These are phyloP conservation scores for Premnoplex brunnescens DNA, from an alignment of 2,797 vertebrate genomes.

Conservation along the genomic window DNA sequence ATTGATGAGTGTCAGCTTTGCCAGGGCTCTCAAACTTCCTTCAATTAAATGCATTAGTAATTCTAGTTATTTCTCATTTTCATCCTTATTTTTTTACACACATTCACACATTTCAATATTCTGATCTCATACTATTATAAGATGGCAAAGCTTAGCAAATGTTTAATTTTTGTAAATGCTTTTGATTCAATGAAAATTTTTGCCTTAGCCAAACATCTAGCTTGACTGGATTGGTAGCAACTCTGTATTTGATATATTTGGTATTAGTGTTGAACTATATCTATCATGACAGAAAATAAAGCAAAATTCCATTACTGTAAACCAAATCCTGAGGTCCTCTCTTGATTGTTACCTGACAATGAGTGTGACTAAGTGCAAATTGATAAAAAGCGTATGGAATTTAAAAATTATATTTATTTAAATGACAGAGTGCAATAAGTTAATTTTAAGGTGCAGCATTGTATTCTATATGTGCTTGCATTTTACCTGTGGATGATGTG, in stretches of 20 bases:
- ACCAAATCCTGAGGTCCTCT: not conserved
- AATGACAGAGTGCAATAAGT: not conserved
- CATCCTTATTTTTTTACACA: not conserved
- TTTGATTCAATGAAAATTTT: not conserved
- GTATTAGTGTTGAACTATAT: not conserved
- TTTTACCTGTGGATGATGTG: not conserved
- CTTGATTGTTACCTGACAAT: not conserved
- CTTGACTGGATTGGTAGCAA: not conserved
- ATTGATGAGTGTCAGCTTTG: not conserved
- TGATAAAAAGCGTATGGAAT: not conserved
- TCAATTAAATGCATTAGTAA: not conserved
- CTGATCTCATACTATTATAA: not conserved
- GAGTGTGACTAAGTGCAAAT: not conserved
- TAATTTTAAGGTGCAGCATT: not conserved
- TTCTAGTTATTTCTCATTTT: not conserved
- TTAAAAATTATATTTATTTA: not conserved
- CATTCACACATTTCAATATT: not conserved
- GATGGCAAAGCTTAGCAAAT: not conserved
- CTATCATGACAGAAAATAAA: not conserved
- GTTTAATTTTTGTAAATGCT: not conserved
- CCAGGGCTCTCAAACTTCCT: not conserved
- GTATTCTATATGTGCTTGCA: not conserved
- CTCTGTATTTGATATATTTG: not conserved
- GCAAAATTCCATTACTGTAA: not conserved
- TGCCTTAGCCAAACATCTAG: not conserved